Base-by-base conservation (phyloP, 2,797 vertebrate genomes). In the Luscinia megarhynchos region DNA sequence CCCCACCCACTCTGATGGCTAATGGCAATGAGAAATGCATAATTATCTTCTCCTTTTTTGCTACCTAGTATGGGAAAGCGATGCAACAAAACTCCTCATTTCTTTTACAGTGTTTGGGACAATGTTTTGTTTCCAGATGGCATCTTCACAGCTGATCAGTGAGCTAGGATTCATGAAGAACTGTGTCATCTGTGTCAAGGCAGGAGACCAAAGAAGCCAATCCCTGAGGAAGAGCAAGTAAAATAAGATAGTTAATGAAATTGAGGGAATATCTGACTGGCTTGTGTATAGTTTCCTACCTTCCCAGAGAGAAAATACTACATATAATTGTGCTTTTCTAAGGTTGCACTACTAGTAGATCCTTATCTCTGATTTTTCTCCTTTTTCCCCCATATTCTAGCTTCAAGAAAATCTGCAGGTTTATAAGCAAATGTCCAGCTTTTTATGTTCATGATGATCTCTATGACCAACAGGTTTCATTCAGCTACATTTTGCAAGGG, bases 301-400 rank as follows among this genome's bases (percentile, higher is more conserved):
- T 68, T 91, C 3, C 5, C 24, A 20, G 22, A 51, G 43, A 61
- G 3, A 48, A 62, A 61, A n/a, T 59, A 30, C 15, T 36, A 18
- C 13, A 12, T 32, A 53, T 57, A 18, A 27, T 27, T 84, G 2
- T 63, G 29, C 4, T 57, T 87, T 91, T 45, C 36, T 84, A 55
- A 68, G 40, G 21, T 26, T 84, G 13, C 11, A 38, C 45, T 78
- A 26, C 24, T 58, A 17, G 8, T 64, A 72, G 18, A 22, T 48
- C 10, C 23, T 74, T 40, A 30, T 59, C 36, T 84, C 83, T 58
- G 23, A 68, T 58, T 91, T 74, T 74, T 12, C 8, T 68, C 2
- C 2, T 66, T 55, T 11, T 13, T 4, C 0, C 1, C 2, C 11
- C 7, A 9, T 38, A 23, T 51, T 75, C 21, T 68, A 58, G 5